Base-by-base conservation (phyloP, 2,888 invertebrate species). In the Acrobasis consociella region DNA sequence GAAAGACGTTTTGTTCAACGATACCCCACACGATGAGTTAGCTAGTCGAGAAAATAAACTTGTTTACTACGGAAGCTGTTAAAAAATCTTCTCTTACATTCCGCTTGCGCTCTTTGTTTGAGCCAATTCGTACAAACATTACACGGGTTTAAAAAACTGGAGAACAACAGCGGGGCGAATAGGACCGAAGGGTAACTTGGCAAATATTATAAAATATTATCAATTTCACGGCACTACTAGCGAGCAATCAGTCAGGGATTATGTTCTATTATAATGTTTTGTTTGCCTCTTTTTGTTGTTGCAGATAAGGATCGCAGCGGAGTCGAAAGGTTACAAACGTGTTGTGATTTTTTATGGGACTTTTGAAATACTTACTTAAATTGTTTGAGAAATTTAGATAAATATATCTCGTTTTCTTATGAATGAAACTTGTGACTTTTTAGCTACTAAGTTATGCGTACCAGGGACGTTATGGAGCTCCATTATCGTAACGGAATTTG, bases 151-250 rank as follows among this genome's bases (percentile, higher is more conserved):
- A 72, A 74, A 82, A 82, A 83, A 76, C 72, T 69, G 31, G 62
- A 58, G 16, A 52, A 70, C 80, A 80, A 83, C 78, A 78, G 68
- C 59, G 73, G 75, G 75, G 84, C 82, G 82, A 80, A 82, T 72
- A 73, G 76, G 81, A 31, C 80, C 80, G 67, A 73, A 82, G 82
- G 80, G 77, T 68, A 75, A 81, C 80, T 80, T 70, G 69, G 78
- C 85, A 87, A 89, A 89, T 87, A 87, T 80, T 81, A 82, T 83
- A 81, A 82, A 87, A 83, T 83, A 88, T 85, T 84, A 85, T 83
- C 85, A 86, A 89, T 89, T 89, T 83, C 81, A 86, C 81, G 85
- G 73, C 73, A 69, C 78, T 76, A 71, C 77, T 82, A 79, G 77
- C 75, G 73, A 64, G 64, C 65, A 63, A 64, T 66, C 72, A 70